phyloP scores from a whole-genome alignment of 2,113 vertebrate genomes.

The Eretmochelys imbricata region DNA sequence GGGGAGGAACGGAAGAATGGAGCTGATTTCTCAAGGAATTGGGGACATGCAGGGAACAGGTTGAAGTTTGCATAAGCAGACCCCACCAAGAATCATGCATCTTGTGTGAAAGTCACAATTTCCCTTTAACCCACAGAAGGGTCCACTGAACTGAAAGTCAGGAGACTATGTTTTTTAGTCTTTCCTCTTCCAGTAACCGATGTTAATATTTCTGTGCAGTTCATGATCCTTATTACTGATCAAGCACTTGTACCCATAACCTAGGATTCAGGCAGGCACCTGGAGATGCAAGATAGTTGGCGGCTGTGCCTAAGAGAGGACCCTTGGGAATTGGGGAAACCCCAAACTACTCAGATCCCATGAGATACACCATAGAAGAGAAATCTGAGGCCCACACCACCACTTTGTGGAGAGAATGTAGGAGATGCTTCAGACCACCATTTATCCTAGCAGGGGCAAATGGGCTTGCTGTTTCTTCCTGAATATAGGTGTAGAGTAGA shows the following conservation, averaged over 20 bases:
- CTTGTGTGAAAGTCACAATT: not conserved
- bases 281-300: not conserved
- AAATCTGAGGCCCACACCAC: not conserved
- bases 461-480: not conserved
- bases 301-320: not conserved
- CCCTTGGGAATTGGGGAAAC: not conserved
- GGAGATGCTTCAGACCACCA: not conserved
- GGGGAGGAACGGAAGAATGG: no score
- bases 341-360: not conserved
- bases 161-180: not conserved
- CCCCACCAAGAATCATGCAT: not conserved
- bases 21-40: not conserved
- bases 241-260: no score
- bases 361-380: not conserved
- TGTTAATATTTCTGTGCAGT: not conserved
- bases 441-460: not conserved
- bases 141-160: no score
- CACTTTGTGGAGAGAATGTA: accelerated
- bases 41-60: not conserved
- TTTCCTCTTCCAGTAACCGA: not conserved
- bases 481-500: not conserved
- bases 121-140: not conserved
- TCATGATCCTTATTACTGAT: not conserved
- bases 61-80: not conserved
- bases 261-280: not conserved